Evolutionary conservation across 2,888 invertebrate species (phyloP), one percentile per base, ranked within the genome.

Genomic region (Volucella zonaria): DNA sequence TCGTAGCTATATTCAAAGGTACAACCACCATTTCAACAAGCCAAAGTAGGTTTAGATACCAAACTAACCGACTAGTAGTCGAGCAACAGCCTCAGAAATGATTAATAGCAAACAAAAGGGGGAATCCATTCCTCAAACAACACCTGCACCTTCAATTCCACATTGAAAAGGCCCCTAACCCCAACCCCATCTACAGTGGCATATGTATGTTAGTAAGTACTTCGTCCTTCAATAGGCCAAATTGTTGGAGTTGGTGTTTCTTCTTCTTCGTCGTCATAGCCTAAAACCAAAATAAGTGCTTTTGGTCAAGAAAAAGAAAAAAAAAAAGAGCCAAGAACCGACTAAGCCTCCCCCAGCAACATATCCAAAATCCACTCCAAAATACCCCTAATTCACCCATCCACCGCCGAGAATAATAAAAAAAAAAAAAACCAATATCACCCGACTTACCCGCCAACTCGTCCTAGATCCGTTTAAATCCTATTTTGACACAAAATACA

Each of bases 401-500:
- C 40, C 38, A 47, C 14, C 31, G 0, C 1, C 15, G 10, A 8
- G 14, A 31, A 31, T 1, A 31, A 23, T 1, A 23, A 23, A 23
- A 31, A 31, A 31, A 31, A 31, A 31, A 31, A 31, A 31, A 1
- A 31, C 31, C 4, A 31, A 3, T 31, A 6, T 31, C 6, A 31
- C 51, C 31, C 56, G n/a, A 54, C 31, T 31, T 68, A 62, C 40
- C 62, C 78, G 61, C 56, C 68, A 62, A 70, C 64, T 71, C 59
- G 51, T 56, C 61, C 54, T 61, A 43, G 54, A 76, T 61, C 14
- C 61, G 14, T 6, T 4, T 3, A 49, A 59, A 49, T 76, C 45
- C 45, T 67, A 45, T 68, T 82, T 68, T 61, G 71, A 83, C 74
- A 82, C 73, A 82, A 45, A 54, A 67, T 59, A 59, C 64, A 67